A percentile compares a stretch with the other conserved stretches of the same genome.
Evolutionary conservation across 2,888 invertebrate species (phyloP).

Genomic region (Lampropteryx suffumata): DNA sequence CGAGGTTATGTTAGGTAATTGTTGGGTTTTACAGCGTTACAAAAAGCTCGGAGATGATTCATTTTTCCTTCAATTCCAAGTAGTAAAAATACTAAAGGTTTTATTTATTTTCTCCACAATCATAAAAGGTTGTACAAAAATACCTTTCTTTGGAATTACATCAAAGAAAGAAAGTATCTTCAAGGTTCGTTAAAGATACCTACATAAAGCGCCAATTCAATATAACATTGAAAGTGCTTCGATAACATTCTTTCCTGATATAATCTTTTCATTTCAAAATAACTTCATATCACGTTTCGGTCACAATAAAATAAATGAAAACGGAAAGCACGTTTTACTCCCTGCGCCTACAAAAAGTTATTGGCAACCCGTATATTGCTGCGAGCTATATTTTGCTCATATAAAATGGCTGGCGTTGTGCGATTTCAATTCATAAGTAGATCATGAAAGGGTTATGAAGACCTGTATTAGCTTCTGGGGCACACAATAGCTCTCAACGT

Average conservation of each 20-base stretch:
- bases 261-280: neutral
- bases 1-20: constrained; percentile 8
- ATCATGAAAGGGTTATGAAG: constrained; percentile 28
- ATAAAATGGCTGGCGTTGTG: constrained; percentile 29
- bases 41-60: neutral
- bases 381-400: constrained; percentile 23
- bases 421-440: constrained; percentile 9
- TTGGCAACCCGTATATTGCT: constrained; percentile 23
- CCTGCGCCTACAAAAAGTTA: constrained; percentile 22
- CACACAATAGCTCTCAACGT: constrained; percentile 29
- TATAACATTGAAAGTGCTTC: neutral
- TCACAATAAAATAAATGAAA: constrained; percentile 1
- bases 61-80: constrained; percentile 3
- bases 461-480: constrained; percentile 19
- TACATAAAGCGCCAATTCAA: too few relatives aligned
- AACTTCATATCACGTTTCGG: constrained; percentile 9
- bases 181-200: too few relatives aligned
- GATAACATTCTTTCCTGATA: neutral
- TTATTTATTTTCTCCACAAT: too few relatives aligned
- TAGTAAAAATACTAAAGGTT: too few relatives aligned
- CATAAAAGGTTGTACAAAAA: too few relatives aligned
- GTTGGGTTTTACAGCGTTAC: constrained; percentile 11
- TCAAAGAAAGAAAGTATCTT: too few relatives aligned
- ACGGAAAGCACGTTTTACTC: constrained; percentile 1
- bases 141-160: too few relatives aligned